Base-by-base conservation (phyloP, 37 sponge, comb jelly and placozoan species). In the Aphrocallistes beatrix region DNA sequence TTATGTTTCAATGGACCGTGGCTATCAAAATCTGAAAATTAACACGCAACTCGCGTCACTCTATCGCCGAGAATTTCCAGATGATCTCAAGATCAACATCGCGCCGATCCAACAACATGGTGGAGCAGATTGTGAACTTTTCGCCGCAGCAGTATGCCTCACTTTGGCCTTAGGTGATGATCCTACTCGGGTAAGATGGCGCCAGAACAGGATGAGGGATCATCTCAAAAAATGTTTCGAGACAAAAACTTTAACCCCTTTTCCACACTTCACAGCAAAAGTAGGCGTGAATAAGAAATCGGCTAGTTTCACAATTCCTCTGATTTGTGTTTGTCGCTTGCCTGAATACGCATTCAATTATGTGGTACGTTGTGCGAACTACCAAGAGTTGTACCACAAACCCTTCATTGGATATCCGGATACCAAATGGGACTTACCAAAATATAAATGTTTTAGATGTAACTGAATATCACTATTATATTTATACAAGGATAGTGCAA, bases 281-380 rank as follows among this genome's bases (percentile, higher is more conserved):
- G 1, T 32, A 1, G n/a, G 34, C n/a, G 6, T 60, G 75, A 60
- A 60, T 8, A 60, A 60, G 75, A 60, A 3, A 60, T 19, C 75
- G 10, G 10, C 75, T 60, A 3, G 10, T 25, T 25, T 60, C 25
- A 60, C 75, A 60, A 60, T 60, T 6, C 75, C 75, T 60, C n/a
- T 60, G n/a, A 60, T 60, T 25, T 60, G 75, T 60, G 34, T 60
- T 60, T 60, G 75, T 60, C 10, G 75, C 10, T 60, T 60, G n/a
- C 75, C 75, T 60, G 75, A 60, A 60, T 60, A 25, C n/a, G 10
- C 75, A 32, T 60, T 60, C 21, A 60, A 19, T 28, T 60, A 19
- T 30, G n/a, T 6, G 10, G 10, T 60, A 30, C 3, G 13, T 25
- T 60, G 75, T 60, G 10, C 28, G 6, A 19, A 30, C n/a, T 60